Base-by-base conservation (phyloP, 2,113 vertebrate genomes). In the Hyperoodon ampullatus region DNA sequence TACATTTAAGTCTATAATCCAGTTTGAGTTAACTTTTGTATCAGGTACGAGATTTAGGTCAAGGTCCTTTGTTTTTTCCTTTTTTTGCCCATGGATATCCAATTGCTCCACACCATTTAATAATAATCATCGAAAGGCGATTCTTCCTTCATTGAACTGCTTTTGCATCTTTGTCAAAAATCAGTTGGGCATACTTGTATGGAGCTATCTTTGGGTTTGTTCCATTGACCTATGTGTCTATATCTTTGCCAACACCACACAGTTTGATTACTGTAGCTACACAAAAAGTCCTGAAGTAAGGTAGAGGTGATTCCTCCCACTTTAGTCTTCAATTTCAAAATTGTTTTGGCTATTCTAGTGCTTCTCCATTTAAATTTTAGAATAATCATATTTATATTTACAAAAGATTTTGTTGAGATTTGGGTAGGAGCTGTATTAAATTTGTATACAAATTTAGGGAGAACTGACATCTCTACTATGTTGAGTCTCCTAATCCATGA, bases 111-210 rank as follows among this genome's bases (percentile, higher is more conserved):
- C 44, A 13, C 6, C 26, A 13, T 30, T 39, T 55, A 53, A 53
- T 53, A 16, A 16, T 53, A 18, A 18, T 53, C 53, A 35, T 15
- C 44, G 28, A 66, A 63, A 18, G 58, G 66, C 6, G 24, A 6
- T 4, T n/a, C 9, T 14, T 14, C 60, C 15, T 68, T 55, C 15
- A 23, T 1, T 15, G 12, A 42, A n/a, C 6, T 23, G 78, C 23
- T 72, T 24, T 3, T 33, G 80, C 6, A 10, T 24, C 13, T 70
- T 24, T 47, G 39, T n/a, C 2, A 8, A 26, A 55, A 30, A 7
- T 8, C 16, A 19, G 44, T 0, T 11, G 47, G 86, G 8, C 6
- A 3, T 5, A 9, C 1, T 47, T 4, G 80, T 18, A 1, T 1
- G 61, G 50, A 5, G 6, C 24, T 3, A 26, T 2, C 39, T n/a